These are phyloP conservation scores for Orgyia antiqua DNA, from an alignment of 2,888 invertebrate species.

Conservation along the genomic window DNA sequence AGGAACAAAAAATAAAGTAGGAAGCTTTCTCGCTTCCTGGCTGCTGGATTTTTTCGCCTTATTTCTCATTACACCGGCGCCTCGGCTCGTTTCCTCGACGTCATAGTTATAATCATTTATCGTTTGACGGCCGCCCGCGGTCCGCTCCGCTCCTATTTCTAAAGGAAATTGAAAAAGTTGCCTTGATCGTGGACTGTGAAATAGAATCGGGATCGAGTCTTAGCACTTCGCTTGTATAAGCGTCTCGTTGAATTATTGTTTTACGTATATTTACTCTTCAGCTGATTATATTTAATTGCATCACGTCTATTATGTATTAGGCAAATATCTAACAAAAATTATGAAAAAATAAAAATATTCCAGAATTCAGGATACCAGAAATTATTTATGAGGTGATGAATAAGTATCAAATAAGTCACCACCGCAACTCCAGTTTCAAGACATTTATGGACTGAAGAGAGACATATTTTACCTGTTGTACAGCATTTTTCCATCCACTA, in stretches of 20 bases:
- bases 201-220: constrained; percentile 37
- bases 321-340: too few relatives aligned
- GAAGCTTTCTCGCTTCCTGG: constrained; percentile 28
- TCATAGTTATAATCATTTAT: constrained; percentile 71
- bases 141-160: constrained; percentile 41
- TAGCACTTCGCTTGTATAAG: constrained; percentile 15
- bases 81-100: constrained; percentile 57
- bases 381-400: too few relatives aligned
- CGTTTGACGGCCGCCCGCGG: constrained; percentile 66
- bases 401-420: too few relatives aligned
- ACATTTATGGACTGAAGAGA: too few relatives aligned
- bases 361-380: too few relatives aligned
- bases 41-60: constrained; percentile 42
- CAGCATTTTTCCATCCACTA: too few relatives aligned
- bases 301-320: too few relatives aligned
- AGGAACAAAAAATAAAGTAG: constrained; percentile 36
- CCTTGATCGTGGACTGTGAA: constrained; percentile 46
- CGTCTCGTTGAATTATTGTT: constrained; percentile 20
- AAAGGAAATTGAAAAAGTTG: constrained; percentile 69
- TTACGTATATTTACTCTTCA: constrained; percentile 5
- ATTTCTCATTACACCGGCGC: constrained; percentile 60
- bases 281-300: too few relatives aligned
- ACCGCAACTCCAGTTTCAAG: too few relatives aligned
- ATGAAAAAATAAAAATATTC: too few relatives aligned
- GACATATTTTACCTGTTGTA: too few relatives aligned